phyloP scores from a whole-genome alignment of 2,888 invertebrate species.

The Nomada ferruginata region DNA sequence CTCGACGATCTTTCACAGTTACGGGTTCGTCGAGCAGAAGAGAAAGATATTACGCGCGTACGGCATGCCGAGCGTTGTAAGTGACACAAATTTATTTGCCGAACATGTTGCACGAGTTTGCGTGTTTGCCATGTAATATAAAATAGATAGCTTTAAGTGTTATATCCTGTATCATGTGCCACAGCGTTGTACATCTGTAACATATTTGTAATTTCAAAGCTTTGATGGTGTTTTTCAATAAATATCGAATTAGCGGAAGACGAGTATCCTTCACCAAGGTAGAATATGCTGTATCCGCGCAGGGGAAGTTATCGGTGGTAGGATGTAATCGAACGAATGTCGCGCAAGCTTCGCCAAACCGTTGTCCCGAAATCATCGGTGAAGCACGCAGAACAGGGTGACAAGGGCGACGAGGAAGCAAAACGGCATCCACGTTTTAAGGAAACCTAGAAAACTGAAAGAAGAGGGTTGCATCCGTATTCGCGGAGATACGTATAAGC shows the following conservation, averaged over 20 bases:
- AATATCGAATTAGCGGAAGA: neutral
- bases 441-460: slow-evolving; percentile 87
- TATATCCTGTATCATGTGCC: neutral
- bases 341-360: neutral
- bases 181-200: slow-evolving; percentile 39
- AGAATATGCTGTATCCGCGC: too few relatives aligned
- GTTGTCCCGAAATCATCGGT: neutral
- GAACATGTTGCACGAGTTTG: neutral
- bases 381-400: neutral
- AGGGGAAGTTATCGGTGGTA: too few relatives aligned
- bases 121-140: neutral
- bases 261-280: neutral
- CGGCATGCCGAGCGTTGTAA: neutral
- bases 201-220: slow-evolving; percentile 28
- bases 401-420: slow-evolving; percentile 83
- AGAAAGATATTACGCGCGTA: neutral
- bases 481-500: too few relatives aligned
- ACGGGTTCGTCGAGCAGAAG: neutral
- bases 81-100: slow-evolving; percentile 7
- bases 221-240: slow-evolving; percentile 29
- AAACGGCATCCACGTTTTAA: slow-evolving; percentile 95
- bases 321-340: too few relatives aligned
- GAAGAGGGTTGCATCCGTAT: slow-evolving; percentile 7
- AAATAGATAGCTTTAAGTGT: slow-evolving; percentile 18
- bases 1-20: neutral